phyloP scores from a whole-genome alignment of 2,888 invertebrate species.

The Cylloceria caligata region DNA sequence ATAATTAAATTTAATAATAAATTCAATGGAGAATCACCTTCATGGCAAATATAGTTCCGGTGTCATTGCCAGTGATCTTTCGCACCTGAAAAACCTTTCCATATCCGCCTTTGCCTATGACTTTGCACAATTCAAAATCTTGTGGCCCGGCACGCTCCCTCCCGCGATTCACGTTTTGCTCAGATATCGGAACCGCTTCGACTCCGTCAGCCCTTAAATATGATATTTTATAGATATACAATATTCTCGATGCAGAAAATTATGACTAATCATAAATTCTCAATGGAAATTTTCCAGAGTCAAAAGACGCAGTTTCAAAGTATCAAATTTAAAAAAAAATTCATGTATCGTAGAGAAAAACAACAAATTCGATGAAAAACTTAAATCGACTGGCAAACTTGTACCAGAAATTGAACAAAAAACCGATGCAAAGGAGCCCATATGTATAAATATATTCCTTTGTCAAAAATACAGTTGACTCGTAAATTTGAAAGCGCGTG shows the following conservation, averaged over 20 bases:
- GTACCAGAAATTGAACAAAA: background rate
- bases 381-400: too few relatives aligned
- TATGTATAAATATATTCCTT: constrained; percentile 44
- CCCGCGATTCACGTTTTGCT: constrained; percentile 93
- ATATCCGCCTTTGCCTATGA: constrained; percentile 91
- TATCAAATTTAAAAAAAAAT: background rate
- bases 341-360: background rate
- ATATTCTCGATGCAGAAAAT: too few relatives aligned
- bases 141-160: constrained; percentile 95
- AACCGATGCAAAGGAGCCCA: constrained; percentile 51
- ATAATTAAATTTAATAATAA: constrained; percentile 12
- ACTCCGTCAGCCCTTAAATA: constrained; percentile 85
- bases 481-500: background rate
- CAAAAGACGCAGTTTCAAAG: too few relatives aligned
- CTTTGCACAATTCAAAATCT: constrained; percentile 90
- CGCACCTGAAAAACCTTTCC: constrained; percentile 90
- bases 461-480: background rate
- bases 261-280: background rate
- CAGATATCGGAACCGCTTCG: constrained; percentile 89
- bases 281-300: background rate
- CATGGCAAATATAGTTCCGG: constrained; percentile 91
- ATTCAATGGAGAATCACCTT: constrained; percentile 85
- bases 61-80: constrained; percentile 88
- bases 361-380: background rate
- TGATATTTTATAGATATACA: background rate